Base-by-base conservation (phyloP, 2,888 invertebrate genomes). In the Linnaemya vulpina region DNA sequence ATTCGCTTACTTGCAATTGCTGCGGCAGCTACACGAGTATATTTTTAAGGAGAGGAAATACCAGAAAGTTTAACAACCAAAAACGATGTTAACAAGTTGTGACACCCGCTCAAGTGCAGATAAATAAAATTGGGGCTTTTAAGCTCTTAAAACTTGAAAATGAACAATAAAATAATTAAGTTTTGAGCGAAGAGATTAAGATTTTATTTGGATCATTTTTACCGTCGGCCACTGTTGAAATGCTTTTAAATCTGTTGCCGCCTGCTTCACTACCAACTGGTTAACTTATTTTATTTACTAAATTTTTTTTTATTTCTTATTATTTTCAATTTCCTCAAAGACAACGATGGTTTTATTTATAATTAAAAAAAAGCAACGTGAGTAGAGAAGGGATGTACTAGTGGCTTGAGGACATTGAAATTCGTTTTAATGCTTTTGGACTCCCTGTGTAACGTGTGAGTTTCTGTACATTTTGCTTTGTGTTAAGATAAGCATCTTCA, bases 21-120 rank as follows among this genome's bases (percentile, higher is more conserved):
- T n/a, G n/a, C n/a, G n/a, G n/a, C n/a, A n/a, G n/a, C n/a, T n/a
- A n/a, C n/a, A n/a, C n/a, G n/a, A n/a, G n/a, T n/a, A n/a, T n/a
- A 46, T 51, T 43, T 51, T 3, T 68, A 40, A 20, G 60, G 51
- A 15, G 9, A 77, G 60, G 68, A 77, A 77, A 68, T 77, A 60
- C 15, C 20, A 38, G 15, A 76, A 58, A 67, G 65, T 30, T 20
- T 10, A 60, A 40, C 1, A 63, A 11, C 20, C n/a, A n/a, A 25
- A 38, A 68, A 70, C 60, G 35, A 79, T 17, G 49, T 60, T 51
- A 77, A 77, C 77, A 70, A 70, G 68, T 60, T 83, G 78, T 74
- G 74, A 78, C 83, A 83, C 83, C 78, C 83, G 73, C 74, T 78
- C 78, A 63, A 58, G 55, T 78, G 78, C 58, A 83, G 73, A 78